Evolutionary conservation across 1,140 invertebrate genomes (phyloP).

Genomic region (Orchesella cincta): DNA sequence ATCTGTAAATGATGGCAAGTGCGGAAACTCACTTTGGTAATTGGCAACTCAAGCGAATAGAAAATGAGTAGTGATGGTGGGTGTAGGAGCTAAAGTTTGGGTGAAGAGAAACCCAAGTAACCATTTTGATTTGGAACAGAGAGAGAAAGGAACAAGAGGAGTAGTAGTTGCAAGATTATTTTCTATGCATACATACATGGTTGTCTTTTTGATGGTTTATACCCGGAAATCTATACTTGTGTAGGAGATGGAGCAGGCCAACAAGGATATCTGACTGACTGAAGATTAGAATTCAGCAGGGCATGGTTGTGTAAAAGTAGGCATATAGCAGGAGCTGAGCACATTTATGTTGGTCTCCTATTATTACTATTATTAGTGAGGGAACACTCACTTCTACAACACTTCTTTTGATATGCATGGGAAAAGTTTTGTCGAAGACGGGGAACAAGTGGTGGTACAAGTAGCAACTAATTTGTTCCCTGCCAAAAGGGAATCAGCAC

Average conservation of each 20-base stretch:
- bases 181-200: background rate
- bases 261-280: no score
- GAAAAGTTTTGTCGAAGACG: conserved; percentile 24
- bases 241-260: no score
- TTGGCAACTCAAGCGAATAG: conserved; percentile 29
- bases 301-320: no score
- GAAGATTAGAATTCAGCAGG: no score
- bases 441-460: conserved; percentile 28
- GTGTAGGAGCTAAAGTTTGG: conserved; percentile 22
- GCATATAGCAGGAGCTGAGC: no score
- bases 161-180: background rate
- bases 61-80: conserved; percentile 25
- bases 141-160: background rate
- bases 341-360: no score
- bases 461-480: conserved; percentile 27
- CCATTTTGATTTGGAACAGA: background rate
- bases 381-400: background rate
- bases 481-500: conserved; percentile 26
- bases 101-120: no score
- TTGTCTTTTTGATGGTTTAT: no score
- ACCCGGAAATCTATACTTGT: no score
- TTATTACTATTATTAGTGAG: background rate
- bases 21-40: conserved; percentile 28
- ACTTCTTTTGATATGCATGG: conserved; percentile 27
- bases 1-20: conserved; percentile 30